These are phyloP conservation scores for Lepus timidus DNA, from an alignment of 2,113 vertebrate species.

Conservation along the genomic window DNA sequence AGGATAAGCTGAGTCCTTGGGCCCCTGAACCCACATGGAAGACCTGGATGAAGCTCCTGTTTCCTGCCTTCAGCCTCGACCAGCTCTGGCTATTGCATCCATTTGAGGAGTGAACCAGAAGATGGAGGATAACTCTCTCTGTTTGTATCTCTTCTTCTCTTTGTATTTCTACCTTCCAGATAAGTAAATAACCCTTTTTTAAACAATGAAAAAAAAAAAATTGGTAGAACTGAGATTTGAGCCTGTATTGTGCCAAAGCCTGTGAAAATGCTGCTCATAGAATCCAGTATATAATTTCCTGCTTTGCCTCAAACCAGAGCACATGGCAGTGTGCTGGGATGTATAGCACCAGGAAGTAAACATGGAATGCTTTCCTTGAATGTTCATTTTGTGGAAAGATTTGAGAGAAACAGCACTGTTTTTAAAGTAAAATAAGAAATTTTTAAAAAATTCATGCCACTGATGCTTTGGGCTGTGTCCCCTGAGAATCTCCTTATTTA, in stretches of 20 bases:
- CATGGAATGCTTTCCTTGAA: background rate
- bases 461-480: background rate
- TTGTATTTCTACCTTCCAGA: too few species aligned
- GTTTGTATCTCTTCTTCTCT: too few species aligned
- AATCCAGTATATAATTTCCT: background rate
- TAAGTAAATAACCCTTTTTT: too few species aligned
- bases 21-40: too few species aligned
- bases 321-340: background rate
- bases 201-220: background rate
- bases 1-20: too few species aligned
- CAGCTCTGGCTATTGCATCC: too few species aligned
- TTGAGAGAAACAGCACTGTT: constrained; percentile 4
- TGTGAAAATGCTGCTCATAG: background rate
- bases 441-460: background rate
- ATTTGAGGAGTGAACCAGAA: too few species aligned
- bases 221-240: background rate
- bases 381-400: constrained; percentile 44
- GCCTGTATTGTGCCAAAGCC: background rate
- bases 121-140: too few species aligned
- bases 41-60: too few species aligned
- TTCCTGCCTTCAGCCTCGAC: too few species aligned
- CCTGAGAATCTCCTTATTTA: background rate
- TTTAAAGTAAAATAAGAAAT: constrained; percentile 37
- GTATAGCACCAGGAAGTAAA: background rate
- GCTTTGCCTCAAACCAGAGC: background rate